phyloP scores from a whole-genome alignment of 2,888 invertebrate genomes.

The Ypsolopha scabrella region DNA sequence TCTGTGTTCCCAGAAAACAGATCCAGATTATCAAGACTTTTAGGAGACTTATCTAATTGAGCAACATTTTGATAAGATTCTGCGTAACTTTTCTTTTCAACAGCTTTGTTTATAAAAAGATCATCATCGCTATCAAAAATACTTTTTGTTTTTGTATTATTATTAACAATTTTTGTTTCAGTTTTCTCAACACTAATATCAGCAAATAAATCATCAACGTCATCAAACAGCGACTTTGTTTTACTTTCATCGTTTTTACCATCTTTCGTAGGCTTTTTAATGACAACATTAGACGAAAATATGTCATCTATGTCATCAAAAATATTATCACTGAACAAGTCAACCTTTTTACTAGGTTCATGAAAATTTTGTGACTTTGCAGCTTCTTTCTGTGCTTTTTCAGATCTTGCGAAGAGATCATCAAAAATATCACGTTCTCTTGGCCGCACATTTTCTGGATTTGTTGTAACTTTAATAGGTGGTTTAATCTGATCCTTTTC shows the following conservation, averaged over 20 bases:
- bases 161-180: constrained; percentile 10
- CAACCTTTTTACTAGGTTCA: constrained; percentile 27
- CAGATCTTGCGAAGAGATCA: constrained; percentile 43
- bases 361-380: constrained; percentile 12
- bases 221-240: constrained; percentile 42
- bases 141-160: constrained; percentile 12
- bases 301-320: constrained; percentile 62
- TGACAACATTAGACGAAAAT: constrained; percentile 34
- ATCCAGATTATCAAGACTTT: no score
- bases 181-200: constrained; percentile 21
- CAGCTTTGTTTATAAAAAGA: no score
- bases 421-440: constrained; percentile 43
- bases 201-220: constrained; percentile 44
- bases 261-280: constrained; percentile 22
- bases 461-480: constrained; percentile 7
- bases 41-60: no score
- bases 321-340: constrained; percentile 48
- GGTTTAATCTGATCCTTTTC: constrained; percentile 6
- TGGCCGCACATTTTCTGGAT: not conserved
- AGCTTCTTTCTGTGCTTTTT: constrained; percentile 13
- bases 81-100: no score
- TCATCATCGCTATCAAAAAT: constrained; percentile 11
- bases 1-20: no score
- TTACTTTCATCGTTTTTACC: constrained; percentile 15
- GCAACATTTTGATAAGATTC: no score